A percentile compares a stretch with the other conserved stretches of the same genome.
phyloP scores from a whole-genome alignment of 2,113 vertebrate genomes.

The Tichodroma muraria region DNA sequence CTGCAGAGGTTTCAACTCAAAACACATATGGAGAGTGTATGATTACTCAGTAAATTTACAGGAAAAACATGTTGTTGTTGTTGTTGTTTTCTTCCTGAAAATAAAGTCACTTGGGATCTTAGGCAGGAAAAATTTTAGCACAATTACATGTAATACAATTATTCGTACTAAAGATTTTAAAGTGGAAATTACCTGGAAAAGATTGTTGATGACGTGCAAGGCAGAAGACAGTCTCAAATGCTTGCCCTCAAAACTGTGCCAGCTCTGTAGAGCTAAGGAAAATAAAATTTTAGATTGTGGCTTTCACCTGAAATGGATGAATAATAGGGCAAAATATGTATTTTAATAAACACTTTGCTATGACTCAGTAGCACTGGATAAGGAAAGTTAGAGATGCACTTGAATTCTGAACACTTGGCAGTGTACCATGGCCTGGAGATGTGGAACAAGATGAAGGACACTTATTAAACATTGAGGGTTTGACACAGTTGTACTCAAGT shows the following conservation, averaged over 20 bases:
- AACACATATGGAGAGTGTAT: neutral
- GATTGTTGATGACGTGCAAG: neutral
- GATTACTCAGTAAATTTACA: neutral
- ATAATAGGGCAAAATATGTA: neutral
- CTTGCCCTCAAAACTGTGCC: neutral
- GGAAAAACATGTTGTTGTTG: neutral
- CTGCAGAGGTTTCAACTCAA: neutral
- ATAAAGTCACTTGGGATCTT: neutral
- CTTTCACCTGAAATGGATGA: neutral
- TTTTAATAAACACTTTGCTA: neutral
- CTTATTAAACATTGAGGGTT: neutral
- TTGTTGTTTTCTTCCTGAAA: neutral
- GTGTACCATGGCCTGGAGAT: neutral
- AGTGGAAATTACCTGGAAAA: neutral
- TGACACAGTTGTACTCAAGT: neutral
- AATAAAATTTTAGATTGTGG: neutral
- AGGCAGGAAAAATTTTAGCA: neutral
- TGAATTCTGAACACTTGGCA: neutral
- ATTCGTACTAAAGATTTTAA: neutral
- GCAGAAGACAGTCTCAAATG: neutral
- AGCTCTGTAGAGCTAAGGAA: neutral
- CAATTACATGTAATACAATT: neutral
- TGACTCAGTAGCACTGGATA: neutral
- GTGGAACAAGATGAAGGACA: neutral
- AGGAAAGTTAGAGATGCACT: neutral